phyloP scores from a whole-genome alignment of 2,113 vertebrate species.

The Bagarius yarrelli region DNA sequence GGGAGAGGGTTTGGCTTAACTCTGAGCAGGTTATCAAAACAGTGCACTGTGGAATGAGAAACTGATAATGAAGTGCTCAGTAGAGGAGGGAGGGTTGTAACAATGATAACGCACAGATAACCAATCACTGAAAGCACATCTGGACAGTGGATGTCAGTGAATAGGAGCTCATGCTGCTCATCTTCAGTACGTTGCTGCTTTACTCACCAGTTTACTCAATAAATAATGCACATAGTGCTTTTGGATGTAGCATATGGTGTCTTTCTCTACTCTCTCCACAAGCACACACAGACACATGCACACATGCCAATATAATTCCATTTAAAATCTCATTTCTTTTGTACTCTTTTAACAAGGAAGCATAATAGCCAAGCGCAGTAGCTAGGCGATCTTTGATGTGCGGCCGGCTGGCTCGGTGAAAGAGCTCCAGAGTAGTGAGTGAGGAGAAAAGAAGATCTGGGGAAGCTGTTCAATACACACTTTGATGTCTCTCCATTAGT shows the following conservation, averaged over 20 bases:
- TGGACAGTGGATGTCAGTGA: background rate
- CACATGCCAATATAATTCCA: constrained; percentile 53
- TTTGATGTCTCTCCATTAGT: constrained; percentile 59
- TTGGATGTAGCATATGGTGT: constrained; percentile 19
- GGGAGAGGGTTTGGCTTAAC: constrained; percentile 6
- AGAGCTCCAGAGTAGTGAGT: constrained; percentile 44
- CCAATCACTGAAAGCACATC: constrained; percentile 10
- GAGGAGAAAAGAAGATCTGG: constrained; percentile 44
- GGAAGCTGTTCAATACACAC: constrained; percentile 49
- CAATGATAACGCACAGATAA: constrained; percentile 45
- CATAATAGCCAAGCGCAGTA: constrained; percentile 51
- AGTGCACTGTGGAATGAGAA: constrained; percentile 16
- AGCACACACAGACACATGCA: constrained; percentile 37
- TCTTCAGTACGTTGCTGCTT: background rate
- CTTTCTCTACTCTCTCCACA: constrained; percentile 9
- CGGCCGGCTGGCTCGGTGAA: constrained; percentile 44
- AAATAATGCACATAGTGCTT: constrained; percentile 4
- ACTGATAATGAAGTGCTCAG: constrained; percentile 30
- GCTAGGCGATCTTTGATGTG: constrained; percentile 59
- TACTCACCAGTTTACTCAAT: constrained; percentile 20
- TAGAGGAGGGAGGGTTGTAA: constrained; percentile 29
- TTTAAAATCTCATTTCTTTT: constrained; percentile 55
- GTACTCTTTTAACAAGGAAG: constrained; percentile 45
- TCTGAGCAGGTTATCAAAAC: constrained; percentile 43
- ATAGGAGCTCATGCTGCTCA: constrained; percentile 8